Percentiles rank a stretch among this genome's conserved stretches.
Evolutionary conservation across 2,113 vertebrate species (phyloP).

Genomic region (Dunckerocampus dactyliophorus): DNA sequence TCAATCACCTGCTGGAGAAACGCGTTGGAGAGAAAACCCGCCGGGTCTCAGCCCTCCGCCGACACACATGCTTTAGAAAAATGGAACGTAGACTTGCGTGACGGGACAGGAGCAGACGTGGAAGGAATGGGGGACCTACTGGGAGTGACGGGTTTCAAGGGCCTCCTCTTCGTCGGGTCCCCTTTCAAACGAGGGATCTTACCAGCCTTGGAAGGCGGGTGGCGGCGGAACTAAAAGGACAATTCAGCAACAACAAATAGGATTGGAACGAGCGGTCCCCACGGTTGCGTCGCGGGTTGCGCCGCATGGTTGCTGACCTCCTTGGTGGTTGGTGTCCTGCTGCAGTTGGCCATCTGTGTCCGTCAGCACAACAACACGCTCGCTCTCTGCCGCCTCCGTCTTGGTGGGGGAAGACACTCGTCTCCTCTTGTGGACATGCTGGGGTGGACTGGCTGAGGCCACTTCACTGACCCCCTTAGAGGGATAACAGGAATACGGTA

Average conservation of each 20-base stretch:
- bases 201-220: constrained; percentile 28
- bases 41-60: no score
- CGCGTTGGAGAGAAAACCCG: no score
- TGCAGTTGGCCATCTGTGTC: constrained; percentile 7
- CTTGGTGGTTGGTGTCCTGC: constrained; percentile 13
- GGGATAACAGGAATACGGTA: not conserved
- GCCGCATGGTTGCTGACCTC: not conserved
- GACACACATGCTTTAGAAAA: no score
- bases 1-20: no score
- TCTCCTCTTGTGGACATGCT: constrained; percentile 49
- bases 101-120: not conserved
- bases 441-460: not conserved
- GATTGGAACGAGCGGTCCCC: no score
- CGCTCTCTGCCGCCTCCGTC: not conserved
- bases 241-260: not conserved
- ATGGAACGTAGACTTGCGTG: not conserved
- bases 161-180: constrained; percentile 59
- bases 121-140: constrained; percentile 71
- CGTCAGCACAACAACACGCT: not conserved
- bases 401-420: constrained; percentile 39
- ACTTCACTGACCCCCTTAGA: constrained; percentile 26
- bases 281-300: not conserved
- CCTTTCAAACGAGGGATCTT: constrained; percentile 68
- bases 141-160: constrained; percentile 74
- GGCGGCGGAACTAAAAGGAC: constrained; percentile 17